Percentiles rank a stretch among this genome's conserved stretches.
phyloP scores from a whole-genome alignment of 2,797 vertebrate species.

The Gila robusta region DNA sequence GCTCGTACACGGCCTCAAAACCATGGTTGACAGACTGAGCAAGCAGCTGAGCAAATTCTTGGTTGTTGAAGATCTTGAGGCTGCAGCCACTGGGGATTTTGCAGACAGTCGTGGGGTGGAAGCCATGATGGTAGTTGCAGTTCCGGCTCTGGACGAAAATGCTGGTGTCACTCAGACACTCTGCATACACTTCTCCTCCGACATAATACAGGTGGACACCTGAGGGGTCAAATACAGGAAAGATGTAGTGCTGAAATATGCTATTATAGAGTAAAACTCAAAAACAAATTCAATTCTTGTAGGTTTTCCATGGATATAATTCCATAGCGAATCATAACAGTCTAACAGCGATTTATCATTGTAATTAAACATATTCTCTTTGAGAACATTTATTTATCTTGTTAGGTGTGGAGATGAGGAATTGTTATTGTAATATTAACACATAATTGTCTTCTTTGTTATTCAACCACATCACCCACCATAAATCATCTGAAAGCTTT shows the following conservation, averaged over 20 bases:
- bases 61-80: conserved; percentile 93
- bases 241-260: background rate
- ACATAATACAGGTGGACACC: conserved; percentile 93
- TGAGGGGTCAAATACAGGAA: conserved; percentile 58
- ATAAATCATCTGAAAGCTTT: background rate
- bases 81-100: conserved; percentile 93
- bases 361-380: background rate
- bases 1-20: conserved; percentile 91
- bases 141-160: conserved; percentile 94
- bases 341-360: background rate
- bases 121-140: conserved; percentile 92
- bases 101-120: conserved; percentile 92
- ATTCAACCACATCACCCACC: background rate
- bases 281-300: background rate
- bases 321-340: background rate
- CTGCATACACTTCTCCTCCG: conserved; percentile 90
- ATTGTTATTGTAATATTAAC: background rate
- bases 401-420: conserved; percentile 16
- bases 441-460: background rate
- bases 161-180: conserved; percentile 92
- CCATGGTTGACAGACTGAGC: conserved; percentile 92
- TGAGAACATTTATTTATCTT: background rate
- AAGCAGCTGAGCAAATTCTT: conserved; percentile 91
- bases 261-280: background rate
- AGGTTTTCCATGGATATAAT: background rate